Evolutionary conservation across 2,113 vertebrate species (phyloP), one percentile per base, ranked within the genome.

Genomic region (Podarcis cretensis): DNA sequence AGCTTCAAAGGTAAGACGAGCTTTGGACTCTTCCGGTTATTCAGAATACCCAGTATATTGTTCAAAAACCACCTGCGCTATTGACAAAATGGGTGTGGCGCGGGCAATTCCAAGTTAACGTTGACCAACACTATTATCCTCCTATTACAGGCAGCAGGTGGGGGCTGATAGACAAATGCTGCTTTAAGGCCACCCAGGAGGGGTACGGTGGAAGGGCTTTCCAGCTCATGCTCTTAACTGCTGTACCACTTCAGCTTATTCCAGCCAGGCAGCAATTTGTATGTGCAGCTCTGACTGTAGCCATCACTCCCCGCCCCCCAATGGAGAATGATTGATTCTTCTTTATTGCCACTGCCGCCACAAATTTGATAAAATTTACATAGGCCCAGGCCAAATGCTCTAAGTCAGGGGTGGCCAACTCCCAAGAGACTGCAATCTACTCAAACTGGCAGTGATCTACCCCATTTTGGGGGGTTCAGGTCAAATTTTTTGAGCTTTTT

Each of bases 1-100:
- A 71, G 98, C 98, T 75, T 98, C 99, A 84, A 99, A 99, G 98
- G 99, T 99, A 97, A 94, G 96, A 87, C 20, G 1, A 81, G 68
- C 18, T 8, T 13, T 32, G 8, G n/a, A 25, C 84, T 40, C 30
- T 69, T 78, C 7, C 54, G 65, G 2, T 82, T 82, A 25, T 57
- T 5, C 21, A 4, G 16, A 81, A 32, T 21, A 14, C 9, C 16
- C 23, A 14, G 6, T 4, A 27, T 14, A 23, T 12, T 63, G 66
- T 23, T 1, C 32, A 54, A n/a, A 21, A 63, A 80, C 13, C n/a
- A 5, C 32, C n/a, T 30, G 18, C 8, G 37, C n/a, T 35, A 43
- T 57, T 69, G 71, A 40, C 18, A 65, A 16, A 65, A 63, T 76
- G 57, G 32, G 35, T 10, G 14, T 37, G 40, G 30, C 54, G 37